phyloP scores from a whole-genome alignment of 2,797 vertebrate genomes.

The Rousettus madagascariensis region DNA sequence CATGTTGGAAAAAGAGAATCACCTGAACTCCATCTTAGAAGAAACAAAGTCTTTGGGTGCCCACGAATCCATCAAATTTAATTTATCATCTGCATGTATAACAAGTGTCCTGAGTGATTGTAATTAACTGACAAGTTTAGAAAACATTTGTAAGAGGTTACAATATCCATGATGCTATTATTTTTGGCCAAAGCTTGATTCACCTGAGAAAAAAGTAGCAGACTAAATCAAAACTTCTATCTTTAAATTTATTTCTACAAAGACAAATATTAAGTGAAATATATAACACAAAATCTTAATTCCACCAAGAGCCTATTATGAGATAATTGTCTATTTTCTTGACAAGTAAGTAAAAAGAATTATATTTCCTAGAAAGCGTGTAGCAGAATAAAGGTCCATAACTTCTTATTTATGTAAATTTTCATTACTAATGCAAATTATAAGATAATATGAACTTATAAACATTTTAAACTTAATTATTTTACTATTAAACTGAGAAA shows the following conservation, averaged over 20 bases:
- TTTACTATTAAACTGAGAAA: neutral
- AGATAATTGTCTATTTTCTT: neutral
- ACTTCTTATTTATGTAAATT: neutral
- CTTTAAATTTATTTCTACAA: neutral
- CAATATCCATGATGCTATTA: neutral
- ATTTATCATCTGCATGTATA: neutral
- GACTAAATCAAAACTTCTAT: neutral
- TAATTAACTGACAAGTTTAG: neutral
- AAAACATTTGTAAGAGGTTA: neutral
- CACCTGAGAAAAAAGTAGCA: neutral
- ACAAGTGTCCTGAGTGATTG: neutral
- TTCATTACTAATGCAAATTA: neutral
- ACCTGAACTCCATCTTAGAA: neutral
- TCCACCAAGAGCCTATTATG: neutral
- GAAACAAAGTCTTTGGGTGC: neutral
- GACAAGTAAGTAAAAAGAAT: neutral
- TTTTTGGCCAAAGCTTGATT: neutral
- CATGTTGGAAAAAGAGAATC: neutral
- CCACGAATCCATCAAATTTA: neutral
- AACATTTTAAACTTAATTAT: constrained; percentile 27
- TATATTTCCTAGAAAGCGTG: neutral
- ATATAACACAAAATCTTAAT: neutral
- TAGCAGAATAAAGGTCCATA: neutral
- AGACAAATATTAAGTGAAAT: constrained; percentile 11
- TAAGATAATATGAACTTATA: neutral